These are phyloP conservation scores for Conops quadrifasciatus DNA, from an alignment of 2,888 invertebrate species.

Conservation along the genomic window DNA sequence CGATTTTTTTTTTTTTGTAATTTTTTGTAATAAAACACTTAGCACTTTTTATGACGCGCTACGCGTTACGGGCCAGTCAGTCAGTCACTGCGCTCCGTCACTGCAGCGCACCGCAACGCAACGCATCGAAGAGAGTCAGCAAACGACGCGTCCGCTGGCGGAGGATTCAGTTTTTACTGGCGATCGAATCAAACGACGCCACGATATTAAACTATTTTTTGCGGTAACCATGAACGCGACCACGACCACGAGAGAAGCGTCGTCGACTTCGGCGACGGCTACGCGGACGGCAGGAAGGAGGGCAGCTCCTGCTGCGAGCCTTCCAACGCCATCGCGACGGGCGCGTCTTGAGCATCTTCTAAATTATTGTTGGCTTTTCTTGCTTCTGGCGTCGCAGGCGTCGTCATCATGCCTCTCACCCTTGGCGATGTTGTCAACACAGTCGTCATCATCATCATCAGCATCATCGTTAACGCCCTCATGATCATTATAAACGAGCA, in stretches of 20 bases:
- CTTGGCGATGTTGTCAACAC: slow-evolving; percentile 24
- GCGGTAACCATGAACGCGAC: slow-evolving; percentile 65
- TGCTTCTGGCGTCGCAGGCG: slow-evolving; percentile 15
- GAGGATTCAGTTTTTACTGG: slow-evolving; percentile 47
- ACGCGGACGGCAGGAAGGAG: slow-evolving; percentile 10
- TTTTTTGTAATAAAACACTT: background rate
- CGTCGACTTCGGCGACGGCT: slow-evolving; percentile 31
- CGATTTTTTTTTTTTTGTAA: slow-evolving; percentile 5
- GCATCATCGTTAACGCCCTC: background rate
- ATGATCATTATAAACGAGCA: background rate
- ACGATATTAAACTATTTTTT: slow-evolving; percentile 66
- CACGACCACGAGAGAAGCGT: slow-evolving; percentile 52
- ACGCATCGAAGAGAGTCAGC: slow-evolving; percentile 21
- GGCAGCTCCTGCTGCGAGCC: slow-evolving; percentile 34
- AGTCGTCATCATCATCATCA: slow-evolving; percentile 30
- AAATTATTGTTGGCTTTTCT: background rate
- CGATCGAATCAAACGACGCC: slow-evolving; percentile 65
- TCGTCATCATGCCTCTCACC: background rate
- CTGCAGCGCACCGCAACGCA: slow-evolving; percentile 4
- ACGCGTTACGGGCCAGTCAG: background rate
- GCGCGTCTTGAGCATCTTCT: too few species aligned
- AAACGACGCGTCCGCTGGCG: slow-evolving; percentile 21
- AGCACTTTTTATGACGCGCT: slow-evolving; percentile 1
- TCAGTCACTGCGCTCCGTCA: background rate
- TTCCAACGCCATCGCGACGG: slow-evolving; percentile 11